A percentile compares a stretch with the other conserved stretches of the same genome.
These are phyloP conservation scores for Phrixothrix hirtus DNA, from an alignment of 2,888 invertebrate species.

Conservation along the genomic window DNA sequence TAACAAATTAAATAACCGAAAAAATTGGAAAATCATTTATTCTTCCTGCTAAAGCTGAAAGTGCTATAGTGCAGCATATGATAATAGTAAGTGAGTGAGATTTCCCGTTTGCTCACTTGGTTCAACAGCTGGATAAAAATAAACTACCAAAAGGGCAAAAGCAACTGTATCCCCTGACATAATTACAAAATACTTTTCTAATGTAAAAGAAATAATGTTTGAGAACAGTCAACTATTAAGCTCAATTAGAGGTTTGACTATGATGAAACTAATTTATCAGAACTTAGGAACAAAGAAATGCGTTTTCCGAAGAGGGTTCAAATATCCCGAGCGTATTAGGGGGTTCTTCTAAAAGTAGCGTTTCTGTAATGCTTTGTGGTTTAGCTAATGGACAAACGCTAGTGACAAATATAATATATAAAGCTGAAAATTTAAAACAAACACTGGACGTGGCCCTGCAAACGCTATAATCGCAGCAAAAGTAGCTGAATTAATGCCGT, in stretches of 20 bases:
- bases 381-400: background rate
- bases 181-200: background rate
- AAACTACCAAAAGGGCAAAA: background rate
- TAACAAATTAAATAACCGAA: too few species aligned
- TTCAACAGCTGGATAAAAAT: background rate
- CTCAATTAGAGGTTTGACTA: background rate
- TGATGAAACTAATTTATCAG: conserved; percentile 1
- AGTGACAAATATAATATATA: background rate
- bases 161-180: too few species aligned
- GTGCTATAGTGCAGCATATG: background rate
- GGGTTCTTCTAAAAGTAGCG: background rate
- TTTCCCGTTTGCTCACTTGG: conserved; percentile 3
- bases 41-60: background rate
- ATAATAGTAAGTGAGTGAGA: conserved; percentile 1
- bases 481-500: too few species aligned
- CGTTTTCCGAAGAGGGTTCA: background rate
- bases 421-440: background rate
- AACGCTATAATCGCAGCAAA: background rate
- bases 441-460: background rate
- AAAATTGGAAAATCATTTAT: conserved; percentile 1
- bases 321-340: conserved; percentile 1
- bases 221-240: background rate
- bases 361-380: background rate
- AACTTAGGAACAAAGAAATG: conserved; percentile 1
- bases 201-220: background rate